Conservation (phyloP, 1,140 invertebrate genomes). For the Mercenaria mercenaria region DNA sequence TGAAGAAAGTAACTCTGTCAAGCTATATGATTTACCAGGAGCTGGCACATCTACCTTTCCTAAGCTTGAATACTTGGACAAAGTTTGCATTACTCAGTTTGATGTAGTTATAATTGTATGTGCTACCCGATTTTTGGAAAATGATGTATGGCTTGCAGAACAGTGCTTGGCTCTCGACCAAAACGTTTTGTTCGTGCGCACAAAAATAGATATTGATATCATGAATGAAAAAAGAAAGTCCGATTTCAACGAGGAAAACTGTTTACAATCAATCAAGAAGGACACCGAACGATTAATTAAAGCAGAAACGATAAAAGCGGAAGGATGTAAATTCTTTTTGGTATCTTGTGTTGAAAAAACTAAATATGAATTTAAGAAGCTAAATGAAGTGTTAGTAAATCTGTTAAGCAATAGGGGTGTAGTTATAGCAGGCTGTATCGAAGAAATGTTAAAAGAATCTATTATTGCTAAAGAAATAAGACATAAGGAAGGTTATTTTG, state of each 20-base stretch:
- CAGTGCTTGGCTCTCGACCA: neutral
- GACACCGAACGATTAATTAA: neutral
- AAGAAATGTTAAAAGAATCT: neutral
- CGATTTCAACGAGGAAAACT: neutral
- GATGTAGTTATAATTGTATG: neutral
- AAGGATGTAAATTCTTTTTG: neutral
- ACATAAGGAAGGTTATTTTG: neutral
- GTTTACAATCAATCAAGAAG: neutral
- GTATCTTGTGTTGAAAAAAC: neutral
- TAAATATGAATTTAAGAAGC: neutral
- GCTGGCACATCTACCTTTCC: neutral
- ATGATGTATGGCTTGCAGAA: conserved; percentile 3
- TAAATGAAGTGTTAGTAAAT: neutral
- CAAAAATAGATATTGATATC: neutral
- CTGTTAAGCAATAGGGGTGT: neutral
- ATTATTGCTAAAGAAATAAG: neutral
- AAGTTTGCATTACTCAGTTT: neutral
- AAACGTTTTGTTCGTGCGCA: neutral
- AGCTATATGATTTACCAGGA: neutral
- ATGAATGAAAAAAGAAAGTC: neutral
- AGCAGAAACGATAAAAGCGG: neutral
- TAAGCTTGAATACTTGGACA: neutral
- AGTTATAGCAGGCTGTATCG: neutral
- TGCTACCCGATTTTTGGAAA: neutral
- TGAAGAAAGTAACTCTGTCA: neutral